Conservation (phyloP, 2,797 vertebrate genomes). For the Mallotus villosus region DNA sequence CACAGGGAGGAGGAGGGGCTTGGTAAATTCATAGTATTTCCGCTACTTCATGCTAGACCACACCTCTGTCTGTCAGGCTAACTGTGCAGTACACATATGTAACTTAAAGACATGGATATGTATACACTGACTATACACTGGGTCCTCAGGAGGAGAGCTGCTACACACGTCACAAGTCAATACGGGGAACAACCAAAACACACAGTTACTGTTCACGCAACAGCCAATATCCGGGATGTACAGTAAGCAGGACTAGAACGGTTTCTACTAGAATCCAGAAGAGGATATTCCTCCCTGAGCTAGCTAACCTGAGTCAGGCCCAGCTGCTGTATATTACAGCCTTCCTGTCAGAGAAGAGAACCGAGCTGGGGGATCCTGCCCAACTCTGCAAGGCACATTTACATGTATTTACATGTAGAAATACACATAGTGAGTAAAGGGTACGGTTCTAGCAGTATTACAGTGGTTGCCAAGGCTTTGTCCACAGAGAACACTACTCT, state of each 20-base stretch:
- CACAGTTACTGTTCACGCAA: constrained; percentile 35
- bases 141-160: neutral
- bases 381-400: no score
- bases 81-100: no score
- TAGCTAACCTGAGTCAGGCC: neutral
- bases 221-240: constrained; percentile 26
- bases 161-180: constrained; percentile 29
- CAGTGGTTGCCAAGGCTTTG: neutral
- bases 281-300: constrained; percentile 9
- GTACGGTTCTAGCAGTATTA: no score
- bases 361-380: constrained; percentile 36
- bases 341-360: constrained; percentile 57
- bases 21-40: no score
- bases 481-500: constrained; percentile 29
- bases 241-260: constrained; percentile 32
- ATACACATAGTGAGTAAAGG: no score
- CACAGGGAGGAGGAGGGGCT: no score
- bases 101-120: neutral
- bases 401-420: no score
- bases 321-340: constrained; percentile 48
- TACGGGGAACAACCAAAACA: constrained; percentile 47
- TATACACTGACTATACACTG: neutral
- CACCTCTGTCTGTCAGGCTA: no score
- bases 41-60: no score
- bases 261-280: constrained; percentile 24